phyloP scores from a whole-genome alignment of 2,797 vertebrate species.

The Hyperoplus lanceolatus region DNA sequence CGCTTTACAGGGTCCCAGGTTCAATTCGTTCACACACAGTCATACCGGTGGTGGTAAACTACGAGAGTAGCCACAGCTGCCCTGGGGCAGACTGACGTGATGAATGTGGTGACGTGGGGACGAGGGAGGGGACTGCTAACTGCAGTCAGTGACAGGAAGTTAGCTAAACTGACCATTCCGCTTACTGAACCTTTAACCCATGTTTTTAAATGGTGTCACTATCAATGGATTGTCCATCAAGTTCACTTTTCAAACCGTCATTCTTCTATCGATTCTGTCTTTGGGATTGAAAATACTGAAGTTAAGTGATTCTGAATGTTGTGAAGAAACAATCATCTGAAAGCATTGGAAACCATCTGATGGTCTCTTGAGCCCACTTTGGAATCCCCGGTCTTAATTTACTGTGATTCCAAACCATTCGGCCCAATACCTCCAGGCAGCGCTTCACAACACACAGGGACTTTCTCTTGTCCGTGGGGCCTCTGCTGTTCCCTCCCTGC shows the following conservation, averaged over 20 bases:
- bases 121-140: too few species aligned
- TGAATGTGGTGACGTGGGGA: too few species aligned
- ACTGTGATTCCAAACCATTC: neutral
- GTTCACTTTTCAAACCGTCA: neutral
- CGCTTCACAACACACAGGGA: conserved; percentile 12
- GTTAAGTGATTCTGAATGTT: neutral
- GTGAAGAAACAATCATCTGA: neutral
- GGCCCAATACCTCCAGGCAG: conserved; percentile 4
- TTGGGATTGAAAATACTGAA: neutral
- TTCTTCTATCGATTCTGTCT: neutral
- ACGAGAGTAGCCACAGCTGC: too few species aligned
- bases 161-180: too few species aligned
- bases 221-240: too few species aligned
- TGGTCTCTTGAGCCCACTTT: conserved; percentile 10
- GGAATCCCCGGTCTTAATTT: conserved; percentile 11
- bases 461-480: conserved; percentile 35
- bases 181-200: too few species aligned
- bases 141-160: too few species aligned
- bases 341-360: neutral
- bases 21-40: too few species aligned
- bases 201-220: too few species aligned
- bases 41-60: too few species aligned
- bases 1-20: too few species aligned
- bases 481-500: conserved; percentile 25
- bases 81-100: too few species aligned